Percentiles rank a stretch among this genome's conserved stretches.
phyloP scores from a whole-genome alignment of 37 sponge, comb jelly and placozoan species.

The Lycopodina hypogea region DNA sequence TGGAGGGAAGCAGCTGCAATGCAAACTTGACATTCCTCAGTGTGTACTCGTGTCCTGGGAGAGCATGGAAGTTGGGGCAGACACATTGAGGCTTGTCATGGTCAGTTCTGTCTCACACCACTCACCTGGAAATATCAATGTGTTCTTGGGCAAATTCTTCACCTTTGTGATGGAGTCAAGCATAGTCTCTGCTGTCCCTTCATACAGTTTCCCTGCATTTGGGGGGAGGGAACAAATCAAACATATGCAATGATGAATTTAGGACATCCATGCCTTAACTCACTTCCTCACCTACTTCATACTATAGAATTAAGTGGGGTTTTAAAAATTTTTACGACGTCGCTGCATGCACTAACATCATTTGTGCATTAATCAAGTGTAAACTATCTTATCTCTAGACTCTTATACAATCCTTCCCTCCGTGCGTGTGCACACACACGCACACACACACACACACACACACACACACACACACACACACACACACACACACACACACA shows the following conservation, averaged over 20 bases:
- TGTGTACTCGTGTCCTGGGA: slow-evolving; percentile 71
- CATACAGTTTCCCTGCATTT: slow-evolving; percentile 64
- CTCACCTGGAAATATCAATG: slow-evolving; percentile 70
- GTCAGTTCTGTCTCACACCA: background rate
- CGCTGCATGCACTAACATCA: too few species aligned
- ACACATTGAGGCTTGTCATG: background rate
- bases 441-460: too few species aligned
- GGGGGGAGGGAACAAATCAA: background rate
- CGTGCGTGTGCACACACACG: too few species aligned
- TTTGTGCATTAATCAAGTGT: too few species aligned
- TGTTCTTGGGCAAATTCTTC: slow-evolving; percentile 1
- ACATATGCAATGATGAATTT: background rate
- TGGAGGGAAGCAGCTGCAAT: slow-evolving; percentile 23
- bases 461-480: too few species aligned
- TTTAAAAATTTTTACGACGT: too few species aligned
- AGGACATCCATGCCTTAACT: too few species aligned
- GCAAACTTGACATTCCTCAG: slow-evolving; percentile 52
- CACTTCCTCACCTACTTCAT: too few species aligned
- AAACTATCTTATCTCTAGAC: too few species aligned
- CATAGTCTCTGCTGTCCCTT: slow-evolving; percentile 51
- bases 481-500: too few species aligned
- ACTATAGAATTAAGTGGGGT: too few species aligned
- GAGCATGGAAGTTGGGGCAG: background rate
- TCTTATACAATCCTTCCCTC: too few species aligned
- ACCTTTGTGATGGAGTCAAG: slow-evolving; percentile 42